A percentile compares a stretch with the other conserved stretches of the same genome.
phyloP scores from a whole-genome alignment of 2,888 invertebrate genomes.

The Congeria kusceri region DNA sequence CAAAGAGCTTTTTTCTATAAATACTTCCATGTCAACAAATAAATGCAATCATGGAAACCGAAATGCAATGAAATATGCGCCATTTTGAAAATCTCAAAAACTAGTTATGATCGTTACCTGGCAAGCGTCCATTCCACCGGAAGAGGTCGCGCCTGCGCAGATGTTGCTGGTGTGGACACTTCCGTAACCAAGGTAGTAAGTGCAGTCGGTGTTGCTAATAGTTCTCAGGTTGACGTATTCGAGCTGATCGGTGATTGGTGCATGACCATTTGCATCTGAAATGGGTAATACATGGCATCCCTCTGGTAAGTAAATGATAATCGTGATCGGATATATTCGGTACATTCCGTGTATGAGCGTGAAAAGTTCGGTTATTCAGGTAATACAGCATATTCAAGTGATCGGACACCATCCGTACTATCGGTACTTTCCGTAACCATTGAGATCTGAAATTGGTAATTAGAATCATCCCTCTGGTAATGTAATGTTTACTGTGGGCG shows the following conservation, averaged over 20 bases:
- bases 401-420: too few species aligned
- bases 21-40: neutral
- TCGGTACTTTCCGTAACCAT: too few species aligned
- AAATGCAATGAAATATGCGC: too few species aligned
- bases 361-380: too few species aligned
- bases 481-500: too few species aligned
- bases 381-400: too few species aligned
- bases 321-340: too few species aligned
- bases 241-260: conserved; percentile 63
- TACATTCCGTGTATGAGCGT: too few species aligned
- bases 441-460: too few species aligned
- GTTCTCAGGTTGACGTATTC: conserved; percentile 65
- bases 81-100: neutral
- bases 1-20: neutral
- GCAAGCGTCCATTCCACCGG: conserved; percentile 73
- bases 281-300: neutral
- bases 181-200: conserved; percentile 59
- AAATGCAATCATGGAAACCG: neutral
- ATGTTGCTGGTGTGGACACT: conserved; percentile 63
- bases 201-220: conserved; percentile 61
- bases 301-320: too few species aligned
- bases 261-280: conserved; percentile 53
- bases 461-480: too few species aligned
- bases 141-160: conserved; percentile 65
- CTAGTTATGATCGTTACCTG: conserved; percentile 56